These are phyloP conservation scores for Hexactinellida sp. DNA, from an alignment of 37 sponge, comb jelly and placozoan species.

Conservation along the genomic window DNA sequence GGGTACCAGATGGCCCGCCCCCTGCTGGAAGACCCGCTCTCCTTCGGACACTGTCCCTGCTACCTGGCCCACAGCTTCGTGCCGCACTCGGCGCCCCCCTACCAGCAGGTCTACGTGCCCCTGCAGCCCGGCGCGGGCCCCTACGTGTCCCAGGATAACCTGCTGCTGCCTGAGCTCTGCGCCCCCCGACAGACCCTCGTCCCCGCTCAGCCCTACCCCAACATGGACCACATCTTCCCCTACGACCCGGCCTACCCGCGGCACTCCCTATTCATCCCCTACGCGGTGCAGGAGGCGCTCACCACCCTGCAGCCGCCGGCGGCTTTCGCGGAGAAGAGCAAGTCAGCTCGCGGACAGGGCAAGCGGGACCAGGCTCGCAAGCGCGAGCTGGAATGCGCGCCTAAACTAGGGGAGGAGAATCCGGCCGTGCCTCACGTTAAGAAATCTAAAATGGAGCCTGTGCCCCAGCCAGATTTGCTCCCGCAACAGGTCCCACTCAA, in stretches of 20 bases:
- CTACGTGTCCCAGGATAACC: not conserved
- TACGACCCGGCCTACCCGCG: not conserved
- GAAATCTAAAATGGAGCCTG: not conserved
- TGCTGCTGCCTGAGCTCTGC: not conserved
- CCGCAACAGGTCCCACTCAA: not conserved
- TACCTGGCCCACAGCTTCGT: not conserved
- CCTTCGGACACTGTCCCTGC: not conserved
- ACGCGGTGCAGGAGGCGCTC: conserved; percentile 1
- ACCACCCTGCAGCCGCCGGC: not conserved
- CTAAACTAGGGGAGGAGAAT: not conserved
- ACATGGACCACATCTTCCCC: not conserved
- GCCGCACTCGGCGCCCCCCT: not conserved
- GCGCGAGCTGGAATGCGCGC: not conserved
- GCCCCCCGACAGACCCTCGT: not conserved
- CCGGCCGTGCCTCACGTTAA: not conserved
- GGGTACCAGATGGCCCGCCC: not conserved
- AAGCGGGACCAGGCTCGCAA: not conserved
- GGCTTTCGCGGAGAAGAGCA: not conserved
- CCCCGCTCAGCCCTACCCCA: not conserved
- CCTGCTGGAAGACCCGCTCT: not conserved
- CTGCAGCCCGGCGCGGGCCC: not conserved
- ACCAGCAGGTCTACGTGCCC: not conserved
- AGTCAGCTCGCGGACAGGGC: not conserved
- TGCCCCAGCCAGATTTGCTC: not conserved
- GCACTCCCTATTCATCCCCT: not conserved